Evolutionary conservation across 2,888 invertebrate species (phyloP), one percentile per base, ranked within the genome.

Genomic region (Nephrotoma appendiculata): DNA sequence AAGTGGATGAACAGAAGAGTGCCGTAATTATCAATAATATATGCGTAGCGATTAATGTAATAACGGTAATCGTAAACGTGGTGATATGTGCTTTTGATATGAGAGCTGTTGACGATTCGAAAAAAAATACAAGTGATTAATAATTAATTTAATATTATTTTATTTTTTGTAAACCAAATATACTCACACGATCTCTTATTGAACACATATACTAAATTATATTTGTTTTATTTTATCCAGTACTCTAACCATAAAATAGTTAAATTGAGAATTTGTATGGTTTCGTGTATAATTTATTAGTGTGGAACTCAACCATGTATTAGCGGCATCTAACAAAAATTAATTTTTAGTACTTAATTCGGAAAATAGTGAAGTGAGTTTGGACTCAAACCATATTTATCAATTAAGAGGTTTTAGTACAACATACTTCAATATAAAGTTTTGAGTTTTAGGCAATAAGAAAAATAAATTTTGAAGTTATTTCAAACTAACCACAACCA

Each of bases 11-110:
- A 42, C 88, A 88, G 84, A 86, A 87, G 86, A 87, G 87, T 15
- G 88, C 88, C 12, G 86, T 88, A 86, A 88, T 88, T 86, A 87
- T 86, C n/a, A 88, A 88, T 57, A 88, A 88, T 86, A 87, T 87
- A 83, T 86, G 87, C 19, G 31, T 88, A 15, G 42, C 86, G 9
- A 86, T 88, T 44, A 86, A 87, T 41, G 86, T 88, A 9, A 31
- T 87, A 0, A 87, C 88, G 83, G 87, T 87, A 31, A 87, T 87
- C 2, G 85, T 88, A 44, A 88, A 88, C 87, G 86, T 88, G 52
- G 84, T 88, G 19, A 87, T 88, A 83, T 86, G 87, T 85, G 88
- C 87, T 19, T 88, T 88, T 83, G 88, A 88, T 88, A 88, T 88
- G 44, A 87, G 87, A 87, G 83, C 19, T 15, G 19, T 85, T 19